Base-by-base conservation (phyloP, 2,113 vertebrate species). In the Cnemophilus loriae region DNA sequence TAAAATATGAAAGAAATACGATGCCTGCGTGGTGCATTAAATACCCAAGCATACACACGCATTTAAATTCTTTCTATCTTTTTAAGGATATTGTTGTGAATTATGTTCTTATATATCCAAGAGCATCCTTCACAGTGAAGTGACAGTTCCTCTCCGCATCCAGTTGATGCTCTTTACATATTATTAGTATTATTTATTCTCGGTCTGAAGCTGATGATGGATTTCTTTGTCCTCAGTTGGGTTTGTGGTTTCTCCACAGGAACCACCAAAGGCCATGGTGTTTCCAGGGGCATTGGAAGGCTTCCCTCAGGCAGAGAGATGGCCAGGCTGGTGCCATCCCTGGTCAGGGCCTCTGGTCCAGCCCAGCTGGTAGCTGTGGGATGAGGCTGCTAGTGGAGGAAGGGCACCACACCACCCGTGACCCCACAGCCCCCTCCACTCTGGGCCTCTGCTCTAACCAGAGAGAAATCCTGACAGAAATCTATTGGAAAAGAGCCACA, bases 21-120 rank as follows among this genome's bases (percentile, higher is more conserved):
- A 82, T 92, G 77, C 61, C 83, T 92, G 71, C 74, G 64, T 78
- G 92, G 77, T 82, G 88, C 93, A 93, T 96, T 95, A 94, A 96
- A 96, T 95, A 90, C 65, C 24, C 32, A 87, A 93, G 83, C 80
- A 91, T 96, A 91, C 74, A 39, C 22, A 95, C 27, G 76, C 84
- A 90, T 94, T 95, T 96, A 96, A 96, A 95, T 96, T 95, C 89
- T 89, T 96, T 77, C 94, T 96, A 52, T 95, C 95, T 96, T 97
- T 94, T 96, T 96, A 87, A 91, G 91, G 57, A 92, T 94, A 90
- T 84, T 87, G 41, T 71, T 82, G 61, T 96, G 92, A 96, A 89
- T 96, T 95, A 96, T 90, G 69, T 80, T 95, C 77, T 95, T 95
- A 39, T 79, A 84, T 94, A 63, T 77, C 90, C 94, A 93, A 91